A percentile compares a stretch with the other conserved stretches of the same genome.
These are phyloP conservation scores for Noctilio leporinus DNA, from an alignment of 2,113 vertebrate genomes.

Conservation along the genomic window DNA sequence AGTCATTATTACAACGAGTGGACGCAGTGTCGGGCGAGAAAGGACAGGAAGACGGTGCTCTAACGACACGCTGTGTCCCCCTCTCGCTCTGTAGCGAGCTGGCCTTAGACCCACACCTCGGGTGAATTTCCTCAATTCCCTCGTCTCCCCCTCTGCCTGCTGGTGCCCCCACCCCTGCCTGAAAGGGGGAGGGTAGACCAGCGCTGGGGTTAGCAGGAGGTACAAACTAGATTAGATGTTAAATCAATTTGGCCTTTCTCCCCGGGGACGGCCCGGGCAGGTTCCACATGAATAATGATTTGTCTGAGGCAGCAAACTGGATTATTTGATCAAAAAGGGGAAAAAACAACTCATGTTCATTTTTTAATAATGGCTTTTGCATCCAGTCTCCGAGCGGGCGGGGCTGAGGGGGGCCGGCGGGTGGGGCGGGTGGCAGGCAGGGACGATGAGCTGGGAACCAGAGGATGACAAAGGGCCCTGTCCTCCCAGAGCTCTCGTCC, in stretches of 20 bases:
- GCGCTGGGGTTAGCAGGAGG: conserved; percentile 73
- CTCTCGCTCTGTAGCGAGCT: not conserved
- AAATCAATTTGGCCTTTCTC: conserved; percentile 79
- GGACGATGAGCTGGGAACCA: not conserved
- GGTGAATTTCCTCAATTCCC: not conserved
- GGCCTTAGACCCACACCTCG: not conserved
- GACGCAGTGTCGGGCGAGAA: not conserved
- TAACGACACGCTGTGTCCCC: accelerated
- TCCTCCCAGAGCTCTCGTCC: not conserved
- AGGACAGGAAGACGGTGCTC: not conserved
- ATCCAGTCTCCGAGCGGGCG: conserved; percentile 31
- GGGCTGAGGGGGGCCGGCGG: not conserved
- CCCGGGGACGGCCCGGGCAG: conserved; percentile 68
- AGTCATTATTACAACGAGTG: not conserved
- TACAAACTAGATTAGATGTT: conserved; percentile 79
- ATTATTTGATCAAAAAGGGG: conserved; percentile 75
- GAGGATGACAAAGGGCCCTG: not conserved
- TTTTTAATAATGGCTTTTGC: conserved; percentile 66
- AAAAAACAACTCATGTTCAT: conserved; percentile 48
- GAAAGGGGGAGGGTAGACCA: conserved; percentile 65
- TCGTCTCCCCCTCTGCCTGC: not conserved
- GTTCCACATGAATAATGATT: conserved; percentile 78
- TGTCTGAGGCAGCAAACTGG: conserved; percentile 77
- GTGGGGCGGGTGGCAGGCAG: not conserved
- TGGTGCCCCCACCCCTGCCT: not conserved